Percentiles rank a stretch among this genome's conserved stretches.
These are phyloP conservation scores for Saguinus imperator DNA, from an alignment of 2,113 vertebrate species.

Conservation along the genomic window DNA sequence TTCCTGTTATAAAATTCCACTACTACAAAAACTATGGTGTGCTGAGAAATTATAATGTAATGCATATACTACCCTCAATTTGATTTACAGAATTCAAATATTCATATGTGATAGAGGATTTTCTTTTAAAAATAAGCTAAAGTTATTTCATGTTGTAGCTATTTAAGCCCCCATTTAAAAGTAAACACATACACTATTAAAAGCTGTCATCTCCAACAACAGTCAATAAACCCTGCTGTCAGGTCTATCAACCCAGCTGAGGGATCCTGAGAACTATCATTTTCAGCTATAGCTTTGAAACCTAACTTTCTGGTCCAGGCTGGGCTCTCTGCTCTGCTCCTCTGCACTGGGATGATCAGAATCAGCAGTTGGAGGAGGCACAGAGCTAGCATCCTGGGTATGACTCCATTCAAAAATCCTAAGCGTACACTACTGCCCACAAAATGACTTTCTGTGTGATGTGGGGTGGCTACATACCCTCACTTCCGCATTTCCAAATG, in stretches of 20 bases:
- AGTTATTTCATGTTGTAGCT: background rate
- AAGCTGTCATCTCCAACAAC: background rate
- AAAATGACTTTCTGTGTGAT: background rate
- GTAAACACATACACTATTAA: background rate
- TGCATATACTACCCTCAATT: background rate
- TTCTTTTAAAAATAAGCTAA: background rate
- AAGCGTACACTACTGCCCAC: background rate
- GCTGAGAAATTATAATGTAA: background rate
- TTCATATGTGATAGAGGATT: background rate
- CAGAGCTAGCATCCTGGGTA: background rate
- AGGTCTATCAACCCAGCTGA: background rate
- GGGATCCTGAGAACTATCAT: background rate
- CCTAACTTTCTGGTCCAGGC: no score
- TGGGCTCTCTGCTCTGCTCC: background rate
- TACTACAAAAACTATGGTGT: background rate
- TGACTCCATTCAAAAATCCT: background rate
- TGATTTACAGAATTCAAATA: background rate
- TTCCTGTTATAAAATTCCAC: background rate
- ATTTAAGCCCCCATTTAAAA: background rate
- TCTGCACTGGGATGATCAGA: background rate
- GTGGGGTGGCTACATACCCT: background rate
- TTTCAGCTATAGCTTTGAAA: background rate
- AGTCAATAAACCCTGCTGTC: background rate
- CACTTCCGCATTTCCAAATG: background rate
- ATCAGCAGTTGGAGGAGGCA: no score